Evolutionary conservation across 1,140 invertebrate genomes (phyloP), one percentile per base, ranked within the genome.

Genomic region (Arctopsyche grandis): DNA sequence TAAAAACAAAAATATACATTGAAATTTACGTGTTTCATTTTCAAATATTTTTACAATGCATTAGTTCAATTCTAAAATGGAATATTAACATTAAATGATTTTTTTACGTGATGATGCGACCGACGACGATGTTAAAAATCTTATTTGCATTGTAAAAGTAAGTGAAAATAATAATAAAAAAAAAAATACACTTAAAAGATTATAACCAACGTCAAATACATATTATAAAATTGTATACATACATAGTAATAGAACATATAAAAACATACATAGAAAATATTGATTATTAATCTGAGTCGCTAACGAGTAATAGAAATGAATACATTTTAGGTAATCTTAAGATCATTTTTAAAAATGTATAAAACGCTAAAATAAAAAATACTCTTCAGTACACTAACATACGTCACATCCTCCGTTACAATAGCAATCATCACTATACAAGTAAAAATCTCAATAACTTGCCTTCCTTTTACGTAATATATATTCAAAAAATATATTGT

Each of bases 311-410:
- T 19, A 66, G 24, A 66, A 66, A 66, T 22, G 21, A 26, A 12
- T 24, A 66, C 21, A 22, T 66, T 22, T 66, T 12, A 4, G 24
- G 9, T 12, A 66, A 22, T 66, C 21, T 21, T 66, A 19, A 26
- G 24, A 22, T 66, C 21, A 19, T 66, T 12, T 26, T 24, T 12
- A 66, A 26, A 22, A 12, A 66, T 22, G 24, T 60, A 19, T 66
- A 66, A 66, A 66, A 66, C 63, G 24, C 22, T 66, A 26, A 19
- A 60, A 22, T 66, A 66, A 66, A 66, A 60, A 66, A 66, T 66
- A 22, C 63, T 66, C 63, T 63, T 24, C 22, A 26, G 10, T 71
- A 48, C 44, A 46, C 24, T 38, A 46, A 19, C 19, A 22, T 71
- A 16, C 9, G 46, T 16, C n/a, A n/a, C n/a, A n/a, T n/a, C n/a